Conservation (phyloP, 2,113 vertebrate species). For the Lipotes vexillifer region DNA sequence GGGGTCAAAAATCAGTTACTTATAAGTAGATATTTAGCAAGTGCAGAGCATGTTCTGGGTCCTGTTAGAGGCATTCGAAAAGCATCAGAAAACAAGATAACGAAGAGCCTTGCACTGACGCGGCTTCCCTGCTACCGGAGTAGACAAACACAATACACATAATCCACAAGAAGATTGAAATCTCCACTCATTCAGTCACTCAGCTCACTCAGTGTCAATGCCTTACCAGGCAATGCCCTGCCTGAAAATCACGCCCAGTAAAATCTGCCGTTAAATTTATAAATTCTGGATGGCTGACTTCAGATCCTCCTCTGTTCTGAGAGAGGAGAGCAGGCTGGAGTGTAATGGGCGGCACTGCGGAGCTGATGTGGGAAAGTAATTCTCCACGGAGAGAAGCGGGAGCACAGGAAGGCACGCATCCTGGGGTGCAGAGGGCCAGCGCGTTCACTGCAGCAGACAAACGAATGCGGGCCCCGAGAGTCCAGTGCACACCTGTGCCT, state of each 20-base stretch:
- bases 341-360: neutral
- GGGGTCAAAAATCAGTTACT: neutral
- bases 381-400: neutral
- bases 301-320: neutral
- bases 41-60: too few species aligned
- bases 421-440: fast-evolving
- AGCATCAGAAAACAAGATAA: neutral
- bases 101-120: neutral
- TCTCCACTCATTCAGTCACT: too few species aligned
- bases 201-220: neutral
- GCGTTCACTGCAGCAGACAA: neutral
- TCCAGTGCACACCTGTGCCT: fast-evolving
- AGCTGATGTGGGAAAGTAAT: neutral
- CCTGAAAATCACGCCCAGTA: neutral
- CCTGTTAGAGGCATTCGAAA: neutral
- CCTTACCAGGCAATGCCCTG: neutral
- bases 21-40: neutral
- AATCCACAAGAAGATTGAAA: fast-evolving
- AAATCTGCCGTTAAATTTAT: neutral
- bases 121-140: neutral
- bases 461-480: neutral
- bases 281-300: neutral
- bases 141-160: neutral
- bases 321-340: neutral
- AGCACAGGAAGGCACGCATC: neutral